Evolutionary conservation across 2,113 vertebrate species (phyloP).

Genomic region (Nyctibius bracteatus): DNA sequence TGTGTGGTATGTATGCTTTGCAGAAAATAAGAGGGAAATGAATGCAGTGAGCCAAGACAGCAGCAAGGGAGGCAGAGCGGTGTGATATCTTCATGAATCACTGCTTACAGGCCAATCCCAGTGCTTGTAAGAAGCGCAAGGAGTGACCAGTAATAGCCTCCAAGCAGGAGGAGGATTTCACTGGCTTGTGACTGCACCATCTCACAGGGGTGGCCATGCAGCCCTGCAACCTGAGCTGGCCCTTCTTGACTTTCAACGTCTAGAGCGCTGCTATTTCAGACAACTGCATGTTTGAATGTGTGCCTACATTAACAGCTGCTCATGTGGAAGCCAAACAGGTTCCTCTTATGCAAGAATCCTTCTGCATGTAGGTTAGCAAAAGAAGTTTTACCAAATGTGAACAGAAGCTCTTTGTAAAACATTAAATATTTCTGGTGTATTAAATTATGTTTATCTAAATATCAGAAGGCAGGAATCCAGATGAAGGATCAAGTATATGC

Average conservation of each 20-base stretch:
- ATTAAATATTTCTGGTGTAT: not conserved
- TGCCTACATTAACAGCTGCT: constrained; percentile 57
- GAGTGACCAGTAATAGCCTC: not conserved
- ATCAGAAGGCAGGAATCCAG: not conserved
- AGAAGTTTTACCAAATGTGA: not conserved
- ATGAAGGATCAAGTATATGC: not conserved
- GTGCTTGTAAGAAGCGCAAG: rapidly evolving
- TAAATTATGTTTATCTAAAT: constrained; percentile 1
- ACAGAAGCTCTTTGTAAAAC: not conserved
- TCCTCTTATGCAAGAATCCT: not conserved
- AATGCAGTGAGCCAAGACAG: not conserved
- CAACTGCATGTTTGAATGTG: constrained; percentile 18
- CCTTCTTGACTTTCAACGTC: constrained; percentile 23
- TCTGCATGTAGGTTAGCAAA: not conserved
- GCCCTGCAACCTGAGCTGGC: constrained; percentile 46
- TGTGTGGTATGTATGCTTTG: not conserved
- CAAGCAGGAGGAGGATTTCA: constrained; percentile 17
- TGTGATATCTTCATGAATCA: not conserved
- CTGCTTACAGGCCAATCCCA: not conserved
- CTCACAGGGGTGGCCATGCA: not conserved
- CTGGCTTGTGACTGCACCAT: not conserved
- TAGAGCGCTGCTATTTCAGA: constrained; percentile 37
- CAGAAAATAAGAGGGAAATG: not conserved
- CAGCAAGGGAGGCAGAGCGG: not conserved
- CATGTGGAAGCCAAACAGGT: not conserved